Percentiles rank a stretch among this genome's conserved stretches.
These are phyloP conservation scores for Myrmecophaga tridactyla DNA, from an alignment of 2,113 vertebrate species.

Conservation along the genomic window DNA sequence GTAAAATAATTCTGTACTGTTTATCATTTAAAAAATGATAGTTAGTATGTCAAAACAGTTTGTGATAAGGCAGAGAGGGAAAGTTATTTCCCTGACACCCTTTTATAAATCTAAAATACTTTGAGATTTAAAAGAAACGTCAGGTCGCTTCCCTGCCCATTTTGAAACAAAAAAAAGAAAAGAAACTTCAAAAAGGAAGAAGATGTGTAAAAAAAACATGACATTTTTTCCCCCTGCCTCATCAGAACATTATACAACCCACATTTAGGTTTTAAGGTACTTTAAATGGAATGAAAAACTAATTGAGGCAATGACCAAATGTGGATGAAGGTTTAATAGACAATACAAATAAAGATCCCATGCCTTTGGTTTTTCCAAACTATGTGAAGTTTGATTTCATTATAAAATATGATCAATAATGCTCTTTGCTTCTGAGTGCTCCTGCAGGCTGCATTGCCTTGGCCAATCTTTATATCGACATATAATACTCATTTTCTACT, in stretches of 20 bases:
- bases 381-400: not conserved
- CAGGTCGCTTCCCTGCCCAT: too few relatives aligned
- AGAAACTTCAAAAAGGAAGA: not conserved
- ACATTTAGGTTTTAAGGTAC: not conserved
- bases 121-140: conserved; percentile 16
- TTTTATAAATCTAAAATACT: conserved; percentile 12
- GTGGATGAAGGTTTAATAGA: not conserved
- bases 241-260: not conserved
- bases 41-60: not conserved
- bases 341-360: not conserved
- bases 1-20: conserved; percentile 13
- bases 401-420: not conserved
- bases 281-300: not conserved
- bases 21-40: not conserved
- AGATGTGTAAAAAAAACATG: not conserved
- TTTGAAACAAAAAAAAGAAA: too few relatives aligned
- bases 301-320: not conserved
- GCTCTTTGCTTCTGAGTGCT: not conserved
- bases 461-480: not conserved
- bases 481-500: not conserved
- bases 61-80: not conserved
- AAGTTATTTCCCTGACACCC: not conserved
- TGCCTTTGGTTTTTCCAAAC: not conserved
- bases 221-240: not conserved
- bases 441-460: not conserved